Evolutionary conservation across 2,113 vertebrate species (phyloP).

Genomic region (Sinocyclocheilus anshuiensis): DNA sequence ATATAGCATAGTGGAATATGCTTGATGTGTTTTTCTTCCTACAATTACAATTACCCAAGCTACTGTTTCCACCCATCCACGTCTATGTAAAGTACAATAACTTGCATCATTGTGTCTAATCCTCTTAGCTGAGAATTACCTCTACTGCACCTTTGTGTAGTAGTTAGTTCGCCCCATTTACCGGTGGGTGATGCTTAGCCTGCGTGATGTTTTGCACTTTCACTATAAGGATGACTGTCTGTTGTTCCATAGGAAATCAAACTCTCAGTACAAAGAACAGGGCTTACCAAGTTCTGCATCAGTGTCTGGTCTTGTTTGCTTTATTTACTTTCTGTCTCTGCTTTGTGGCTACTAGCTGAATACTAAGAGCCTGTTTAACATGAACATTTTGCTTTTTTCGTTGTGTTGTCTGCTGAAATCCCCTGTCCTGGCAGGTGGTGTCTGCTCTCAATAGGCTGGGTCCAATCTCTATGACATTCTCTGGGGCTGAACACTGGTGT

Average conservation of each 20-base stretch:
- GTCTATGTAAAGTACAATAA: conserved; percentile 8
- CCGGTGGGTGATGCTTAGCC: neutral
- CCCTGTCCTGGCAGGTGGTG: conserved; percentile 55
- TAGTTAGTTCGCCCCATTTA: neutral
- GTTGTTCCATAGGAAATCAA: conserved; percentile 35
- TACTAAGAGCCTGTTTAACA: conserved; percentile 58
- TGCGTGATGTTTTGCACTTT: neutral
- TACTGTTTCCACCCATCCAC: neutral
- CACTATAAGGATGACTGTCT: conserved; percentile 23
- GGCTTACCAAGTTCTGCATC: conserved; percentile 28
- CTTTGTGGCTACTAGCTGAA: conserved; percentile 55
- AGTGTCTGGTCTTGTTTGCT: conserved; percentile 42
- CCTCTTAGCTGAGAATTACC: conserved; percentile 23
- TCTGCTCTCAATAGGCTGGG: conserved; percentile 47
- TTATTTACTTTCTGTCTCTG: conserved; percentile 34
- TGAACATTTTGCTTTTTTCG: conserved; percentile 51
- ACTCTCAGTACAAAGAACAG: neutral
- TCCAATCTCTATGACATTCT: conserved; percentile 53
- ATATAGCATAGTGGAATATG: no score
- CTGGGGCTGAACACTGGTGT: conserved; percentile 42
- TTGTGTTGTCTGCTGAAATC: conserved; percentile 46
- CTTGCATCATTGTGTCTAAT: conserved; percentile 20
- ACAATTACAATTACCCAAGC: neutral
- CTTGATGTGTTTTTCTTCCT: neutral
- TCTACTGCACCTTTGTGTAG: neutral